Percentiles rank a stretch among this genome's conserved stretches.
These are phyloP conservation scores for Zaprionus kolodkinae DNA, from an alignment of 1,140 invertebrate species.

Conservation along the genomic window DNA sequence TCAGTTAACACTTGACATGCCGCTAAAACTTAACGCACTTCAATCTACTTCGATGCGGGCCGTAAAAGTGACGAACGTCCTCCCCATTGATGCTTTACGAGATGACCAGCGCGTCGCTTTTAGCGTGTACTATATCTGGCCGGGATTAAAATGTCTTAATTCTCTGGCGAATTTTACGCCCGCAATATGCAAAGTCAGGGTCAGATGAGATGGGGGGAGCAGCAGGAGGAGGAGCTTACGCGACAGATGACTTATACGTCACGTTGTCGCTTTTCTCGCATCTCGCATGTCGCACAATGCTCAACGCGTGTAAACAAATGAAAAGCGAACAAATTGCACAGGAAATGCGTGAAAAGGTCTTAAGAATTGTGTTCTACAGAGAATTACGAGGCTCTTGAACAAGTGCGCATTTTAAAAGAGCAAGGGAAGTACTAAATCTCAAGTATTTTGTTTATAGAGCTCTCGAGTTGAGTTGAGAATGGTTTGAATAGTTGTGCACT, in stretches of 20 bases:
- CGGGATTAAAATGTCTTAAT: conserved; percentile 73
- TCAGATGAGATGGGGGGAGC: no score
- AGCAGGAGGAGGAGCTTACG: background rate
- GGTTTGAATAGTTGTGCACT: background rate
- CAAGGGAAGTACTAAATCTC: background rate
- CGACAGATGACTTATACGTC: conserved; percentile 69
- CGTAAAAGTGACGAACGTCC: conserved; percentile 51
- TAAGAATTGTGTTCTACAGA: background rate
- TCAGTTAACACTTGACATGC: conserved; percentile 68
- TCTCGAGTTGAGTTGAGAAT: background rate
- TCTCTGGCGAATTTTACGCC: conserved; percentile 67
- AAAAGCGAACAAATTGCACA: conserved; percentile 1
- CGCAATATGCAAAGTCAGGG: conserved; percentile 62
- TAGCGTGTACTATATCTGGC: conserved; percentile 37
- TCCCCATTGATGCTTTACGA: conserved; percentile 63
- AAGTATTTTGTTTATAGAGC: background rate
- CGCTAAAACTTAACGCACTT: conserved; percentile 58
- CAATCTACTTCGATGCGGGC: conserved; percentile 63
- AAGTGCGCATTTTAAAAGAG: background rate
- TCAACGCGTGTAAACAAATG: conserved; percentile 38
- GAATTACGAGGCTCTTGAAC: background rate
- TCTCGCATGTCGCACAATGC: background rate
- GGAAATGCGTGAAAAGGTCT: conserved; percentile 5
- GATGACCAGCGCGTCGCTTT: conserved; percentile 34
- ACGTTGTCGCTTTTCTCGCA: conserved; percentile 10